Conservation (phyloP, 2,888 invertebrate species). For the Troides oblongomaculatus region DNA sequence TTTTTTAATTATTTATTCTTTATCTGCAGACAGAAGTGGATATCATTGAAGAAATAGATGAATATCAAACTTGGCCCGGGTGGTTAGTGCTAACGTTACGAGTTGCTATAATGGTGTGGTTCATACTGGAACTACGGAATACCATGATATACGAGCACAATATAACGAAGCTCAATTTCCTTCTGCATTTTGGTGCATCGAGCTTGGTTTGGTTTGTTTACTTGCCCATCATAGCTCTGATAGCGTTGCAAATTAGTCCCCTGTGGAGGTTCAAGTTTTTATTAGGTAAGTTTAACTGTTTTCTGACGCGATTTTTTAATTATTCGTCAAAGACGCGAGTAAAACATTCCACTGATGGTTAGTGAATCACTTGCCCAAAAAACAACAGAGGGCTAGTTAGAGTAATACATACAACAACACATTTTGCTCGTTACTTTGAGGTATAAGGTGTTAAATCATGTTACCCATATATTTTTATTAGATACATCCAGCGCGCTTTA, state of each 20-base stretch:
- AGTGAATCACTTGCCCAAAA: no score
- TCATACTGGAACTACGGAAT: slow-evolving; percentile 84
- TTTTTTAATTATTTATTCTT: not conserved
- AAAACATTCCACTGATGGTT: no score
- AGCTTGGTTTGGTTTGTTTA: slow-evolving; percentile 99
- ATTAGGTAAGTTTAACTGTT: slow-evolving; percentile 82
- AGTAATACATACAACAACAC: no score
- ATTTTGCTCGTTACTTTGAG: no score
- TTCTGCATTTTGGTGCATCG: slow-evolving; percentile 97
- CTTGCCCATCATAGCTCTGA: slow-evolving; percentile 94
- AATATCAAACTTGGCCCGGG: slow-evolving; percentile 98
- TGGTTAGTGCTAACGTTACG: slow-evolving; percentile 94
- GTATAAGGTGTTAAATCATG: no score
- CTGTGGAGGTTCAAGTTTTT: slow-evolving; percentile 97
- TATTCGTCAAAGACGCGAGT: not conserved
- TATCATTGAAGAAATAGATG: slow-evolving; percentile 96
- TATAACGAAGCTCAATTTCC: slow-evolving; percentile 90
- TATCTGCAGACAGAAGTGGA: slow-evolving; percentile 92
- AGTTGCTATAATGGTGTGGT: slow-evolving; percentile 93
- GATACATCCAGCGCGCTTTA: no score
- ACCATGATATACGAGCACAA: slow-evolving; percentile 79
- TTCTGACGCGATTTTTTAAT: not conserved
- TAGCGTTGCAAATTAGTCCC: slow-evolving; percentile 95
- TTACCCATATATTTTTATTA: no score
- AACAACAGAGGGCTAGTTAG: no score